Conservation (phyloP, 2,888 invertebrate species). For the Ceramica pisi region DNA sequence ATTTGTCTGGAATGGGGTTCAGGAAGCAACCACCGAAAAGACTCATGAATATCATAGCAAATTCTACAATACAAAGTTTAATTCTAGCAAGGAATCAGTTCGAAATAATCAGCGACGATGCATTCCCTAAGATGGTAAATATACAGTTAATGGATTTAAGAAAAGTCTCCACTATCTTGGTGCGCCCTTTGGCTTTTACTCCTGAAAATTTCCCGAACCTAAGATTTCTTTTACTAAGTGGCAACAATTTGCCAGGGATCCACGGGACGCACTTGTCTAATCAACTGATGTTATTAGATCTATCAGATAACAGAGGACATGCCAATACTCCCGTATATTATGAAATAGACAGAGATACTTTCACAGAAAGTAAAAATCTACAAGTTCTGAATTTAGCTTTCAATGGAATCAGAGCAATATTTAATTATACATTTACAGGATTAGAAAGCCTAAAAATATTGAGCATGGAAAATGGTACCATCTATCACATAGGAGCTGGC, state of each 20-base stretch:
- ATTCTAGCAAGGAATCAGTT: slow-evolving; percentile 90
- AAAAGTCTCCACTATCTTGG: slow-evolving; percentile 85
- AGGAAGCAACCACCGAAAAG: slow-evolving; percentile 86
- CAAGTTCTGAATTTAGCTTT: slow-evolving; percentile 88
- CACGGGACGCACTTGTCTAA: slow-evolving; percentile 87
- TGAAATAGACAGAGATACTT: slow-evolving; percentile 87
- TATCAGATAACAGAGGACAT: slow-evolving; percentile 88
- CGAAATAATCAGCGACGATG: slow-evolving; percentile 86
- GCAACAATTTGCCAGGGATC: slow-evolving; percentile 89
- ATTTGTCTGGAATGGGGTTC: slow-evolving; percentile 89
- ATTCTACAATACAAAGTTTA: slow-evolving; percentile 86
- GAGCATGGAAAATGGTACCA: slow-evolving; percentile 88
- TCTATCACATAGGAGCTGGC: slow-evolving; percentile 86
- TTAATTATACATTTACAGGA: slow-evolving; percentile 88
- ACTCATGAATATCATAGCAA: slow-evolving; percentile 87
- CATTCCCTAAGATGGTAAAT: slow-evolving; percentile 90
- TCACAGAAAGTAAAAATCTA: slow-evolving; percentile 86
- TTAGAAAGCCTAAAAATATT: slow-evolving; percentile 86
- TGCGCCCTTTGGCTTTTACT: slow-evolving; percentile 87
- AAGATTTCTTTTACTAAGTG: slow-evolving; percentile 86
- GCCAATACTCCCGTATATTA: slow-evolving; percentile 85
- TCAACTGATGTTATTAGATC: slow-evolving; percentile 87
- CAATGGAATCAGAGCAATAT: slow-evolving; percentile 89
- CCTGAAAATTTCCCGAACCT: slow-evolving; percentile 88
- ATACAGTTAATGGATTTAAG: slow-evolving; percentile 90